Evolutionary conservation across 2,113 vertebrate species (phyloP), one percentile per base, ranked within the genome.

Genomic region (Nannobrachium achirus): DNA sequence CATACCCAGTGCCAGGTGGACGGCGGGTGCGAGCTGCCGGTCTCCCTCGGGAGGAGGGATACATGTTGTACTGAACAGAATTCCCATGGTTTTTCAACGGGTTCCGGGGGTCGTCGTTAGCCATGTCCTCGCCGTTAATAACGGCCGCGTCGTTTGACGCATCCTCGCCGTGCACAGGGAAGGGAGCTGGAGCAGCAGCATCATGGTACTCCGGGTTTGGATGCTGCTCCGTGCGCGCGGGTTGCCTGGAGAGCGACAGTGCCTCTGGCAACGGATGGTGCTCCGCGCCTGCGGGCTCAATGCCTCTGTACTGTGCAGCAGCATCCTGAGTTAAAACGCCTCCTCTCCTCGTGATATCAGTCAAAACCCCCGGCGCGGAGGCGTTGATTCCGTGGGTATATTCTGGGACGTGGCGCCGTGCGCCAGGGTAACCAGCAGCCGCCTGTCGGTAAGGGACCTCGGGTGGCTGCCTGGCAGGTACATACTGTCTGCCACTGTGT

Each of bases 1-100:
- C 93, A 10, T 89, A 79, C 0, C 93, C 93, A 3, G 89, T 71
- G 50, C 87, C 85, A 10, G 90, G 91, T 0, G 88, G 89, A 56
- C 81, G 82, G 10, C 63, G 88, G 6, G 85, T 45, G 14, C 82
- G 89, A 5, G 74, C 48, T 19, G 0, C 66, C 20, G 86, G 4
- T 14, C 89, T 81, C 6, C 85, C 78, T 64, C 73, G 74, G 1
- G 79, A 42, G 1, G 79, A 42, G 1, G 91, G 88, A 69, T 93
- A 86, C 10, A 79, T 14, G 78, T 94, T 94, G 69, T 94, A 91
- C 41, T 93, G 86, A 46, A 94, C 76, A 0, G 88, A 89, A 65
- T 95, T 95, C 66, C 89, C 72, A 77, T 89, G 84, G 58, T 74
- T 91, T 63, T 89, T 91, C 0, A 78, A 75, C 0, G 87, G 87